Evolutionary conservation across 2,888 invertebrate genomes (phyloP).

Genomic region (Catotricha subobsoleta): DNA sequence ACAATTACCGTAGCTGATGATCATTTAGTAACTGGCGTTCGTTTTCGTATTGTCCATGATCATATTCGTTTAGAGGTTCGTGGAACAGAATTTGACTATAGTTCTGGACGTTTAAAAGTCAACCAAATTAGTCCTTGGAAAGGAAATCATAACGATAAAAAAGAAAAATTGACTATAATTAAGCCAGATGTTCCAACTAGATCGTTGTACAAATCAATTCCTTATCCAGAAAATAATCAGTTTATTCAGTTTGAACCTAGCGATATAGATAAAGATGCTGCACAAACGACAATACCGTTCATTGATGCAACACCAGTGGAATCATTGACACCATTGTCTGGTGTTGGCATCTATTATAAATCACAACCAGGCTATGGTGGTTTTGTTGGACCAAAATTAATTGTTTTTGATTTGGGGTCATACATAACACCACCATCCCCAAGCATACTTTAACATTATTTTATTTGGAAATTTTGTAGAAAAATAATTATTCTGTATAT

Average conservation of each 20-base stretch:
- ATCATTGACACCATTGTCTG: neutral
- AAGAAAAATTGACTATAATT: neutral
- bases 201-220: neutral
- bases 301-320: neutral
- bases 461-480: neutral
- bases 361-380: neutral
- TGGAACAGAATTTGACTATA: slow-evolving; percentile 54
- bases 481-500: too few relatives aligned
- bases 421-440: neutral
- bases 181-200: neutral
- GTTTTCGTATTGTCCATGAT: slow-evolving; percentile 50
- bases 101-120: slow-evolving; percentile 40
- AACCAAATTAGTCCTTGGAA: neutral
- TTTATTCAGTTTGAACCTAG: neutral
- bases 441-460: neutral
- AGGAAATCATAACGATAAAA: neutral
- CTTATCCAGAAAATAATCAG: neutral
- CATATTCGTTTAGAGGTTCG: slow-evolving; percentile 60
- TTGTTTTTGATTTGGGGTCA: neutral
- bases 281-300: neutral
- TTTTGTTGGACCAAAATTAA: neutral
- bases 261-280: neutral
- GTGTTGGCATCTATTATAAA: neutral
- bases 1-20: slow-evolving; percentile 43
- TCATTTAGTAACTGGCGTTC: slow-evolving; percentile 41